A percentile compares a stretch with the other conserved stretches of the same genome.
phyloP scores from a whole-genome alignment of 2,797 vertebrate genomes.

The Pantherophis alleghaniensis region DNA sequence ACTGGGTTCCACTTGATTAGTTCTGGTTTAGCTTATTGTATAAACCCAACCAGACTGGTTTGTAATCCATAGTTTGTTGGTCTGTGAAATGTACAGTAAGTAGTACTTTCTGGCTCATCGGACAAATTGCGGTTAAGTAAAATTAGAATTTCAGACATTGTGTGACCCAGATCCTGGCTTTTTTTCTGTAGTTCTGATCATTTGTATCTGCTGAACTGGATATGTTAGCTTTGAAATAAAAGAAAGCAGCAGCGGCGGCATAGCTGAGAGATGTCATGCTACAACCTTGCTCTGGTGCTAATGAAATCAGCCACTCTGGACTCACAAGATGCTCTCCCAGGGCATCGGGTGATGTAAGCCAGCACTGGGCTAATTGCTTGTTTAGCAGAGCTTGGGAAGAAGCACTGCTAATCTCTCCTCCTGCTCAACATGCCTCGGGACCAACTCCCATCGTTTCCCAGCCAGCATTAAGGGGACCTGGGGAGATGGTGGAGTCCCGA shows the following conservation, averaged over 20 bases:
- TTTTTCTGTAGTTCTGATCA: not conserved
- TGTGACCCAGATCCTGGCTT: not conserved
- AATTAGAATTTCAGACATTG: not conserved
- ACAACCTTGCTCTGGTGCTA: not conserved
- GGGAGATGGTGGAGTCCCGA: not conserved
- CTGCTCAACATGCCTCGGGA: not conserved
- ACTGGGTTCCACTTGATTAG: not conserved
- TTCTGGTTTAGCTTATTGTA: not conserved
- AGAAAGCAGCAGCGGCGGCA: not conserved
- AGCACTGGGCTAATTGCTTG: constrained; percentile 8
- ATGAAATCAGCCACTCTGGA: constrained; percentile 19
- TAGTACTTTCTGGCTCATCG: not conserved
- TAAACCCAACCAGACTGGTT: not conserved
- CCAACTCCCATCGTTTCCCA: not conserved
- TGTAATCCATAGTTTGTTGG: not conserved
- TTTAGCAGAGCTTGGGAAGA: not conserved
- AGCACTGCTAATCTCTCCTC: not conserved
- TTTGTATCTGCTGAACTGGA: not conserved
- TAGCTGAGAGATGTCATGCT: not conserved
- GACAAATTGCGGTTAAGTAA: not conserved
- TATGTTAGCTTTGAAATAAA: not conserved
- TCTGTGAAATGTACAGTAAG: not conserved
- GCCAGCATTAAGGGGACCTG: too few species aligned
- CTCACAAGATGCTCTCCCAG: not conserved
- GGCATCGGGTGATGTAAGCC: constrained; percentile 10